Base-by-base conservation (phyloP, 2,797 vertebrate species). In the Scyliorhinus canicula region DNA sequence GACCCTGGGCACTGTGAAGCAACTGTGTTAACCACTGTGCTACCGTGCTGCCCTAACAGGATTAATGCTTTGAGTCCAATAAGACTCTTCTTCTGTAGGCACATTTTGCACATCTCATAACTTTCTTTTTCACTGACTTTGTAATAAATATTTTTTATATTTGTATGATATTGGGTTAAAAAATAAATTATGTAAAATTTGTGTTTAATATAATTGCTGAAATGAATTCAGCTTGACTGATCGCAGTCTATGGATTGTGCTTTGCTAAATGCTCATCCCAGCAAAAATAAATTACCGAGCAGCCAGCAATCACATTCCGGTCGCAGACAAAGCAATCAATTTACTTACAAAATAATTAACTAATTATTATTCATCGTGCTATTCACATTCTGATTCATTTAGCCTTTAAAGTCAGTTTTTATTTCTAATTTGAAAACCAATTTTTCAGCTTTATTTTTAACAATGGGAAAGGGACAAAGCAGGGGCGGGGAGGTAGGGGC, bases 341-440 rank as follows among this genome's bases (percentile, higher is more conserved):
- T 60, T 63, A 60, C 57, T 40, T 91, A 63, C 28, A 57, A 91
- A 91, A 63, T 91, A 91, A 91, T 91, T 91, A 91, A 63, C 57
- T 91, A n/a, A 63, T 91, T 91, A 60, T 91, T 91, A 91, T 91
- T 91, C 19, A 60, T 60, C 57, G 31, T 90, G 55, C 86, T 7
- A 63, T 60, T 57, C 57, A n/a, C 24, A 90, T 60, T 60, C 86
- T 40, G 85, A 91, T 63, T 91, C 57, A 91, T 91, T 63, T 40
- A 60, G 40, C 57, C 21, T 40, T 91, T 91, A 91, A 91, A 91
- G 57, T 60, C 35, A 91, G n/a, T 63, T 40, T 19, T 63, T 60
- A 40, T 60, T 91, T 21, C 31, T 35, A 2, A 28, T 86, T 91
- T 63, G 35, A 91, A 50, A 50, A 50, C 35, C 14, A n/a, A 55